A percentile compares a stretch with the other conserved stretches of the same genome.
Evolutionary conservation across 1,140 invertebrate genomes (phyloP).

Genomic region (Cyclargus thomasi): DNA sequence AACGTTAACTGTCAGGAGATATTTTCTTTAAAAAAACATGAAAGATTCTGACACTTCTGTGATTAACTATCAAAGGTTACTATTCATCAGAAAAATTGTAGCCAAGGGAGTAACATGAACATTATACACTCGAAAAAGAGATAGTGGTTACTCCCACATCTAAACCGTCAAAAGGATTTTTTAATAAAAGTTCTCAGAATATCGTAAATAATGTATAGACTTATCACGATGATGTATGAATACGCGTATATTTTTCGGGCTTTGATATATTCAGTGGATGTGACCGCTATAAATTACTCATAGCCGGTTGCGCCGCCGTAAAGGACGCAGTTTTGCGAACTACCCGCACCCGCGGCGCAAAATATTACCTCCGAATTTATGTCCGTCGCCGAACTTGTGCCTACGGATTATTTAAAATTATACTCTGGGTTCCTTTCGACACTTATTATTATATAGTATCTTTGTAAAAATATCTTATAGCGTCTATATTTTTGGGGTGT

Average conservation of each 20-base stretch:
- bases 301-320: neutral
- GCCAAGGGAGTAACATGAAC: no score
- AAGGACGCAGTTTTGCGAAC: neutral
- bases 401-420: neutral
- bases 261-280: conserved; percentile 3
- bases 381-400: neutral
- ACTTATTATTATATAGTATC: neutral
- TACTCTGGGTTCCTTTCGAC: neutral
- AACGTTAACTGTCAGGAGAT: neutral
- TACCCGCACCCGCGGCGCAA: neutral
- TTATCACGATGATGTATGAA: neutral
- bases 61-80: no score
- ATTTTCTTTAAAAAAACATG: no score
- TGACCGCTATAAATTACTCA: conserved; percentile 3
- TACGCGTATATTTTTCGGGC: neutral
- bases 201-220: neutral
- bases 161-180: no score
- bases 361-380: neutral
- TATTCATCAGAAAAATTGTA: no score
- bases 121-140: no score
- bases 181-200: neutral
- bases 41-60: no score
- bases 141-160: no score
- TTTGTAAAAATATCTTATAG: neutral
- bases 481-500: no score